Evolutionary conservation across 2,113 vertebrate species (phyloP).

Genomic region (Seriola quinqueradiata): DNA sequence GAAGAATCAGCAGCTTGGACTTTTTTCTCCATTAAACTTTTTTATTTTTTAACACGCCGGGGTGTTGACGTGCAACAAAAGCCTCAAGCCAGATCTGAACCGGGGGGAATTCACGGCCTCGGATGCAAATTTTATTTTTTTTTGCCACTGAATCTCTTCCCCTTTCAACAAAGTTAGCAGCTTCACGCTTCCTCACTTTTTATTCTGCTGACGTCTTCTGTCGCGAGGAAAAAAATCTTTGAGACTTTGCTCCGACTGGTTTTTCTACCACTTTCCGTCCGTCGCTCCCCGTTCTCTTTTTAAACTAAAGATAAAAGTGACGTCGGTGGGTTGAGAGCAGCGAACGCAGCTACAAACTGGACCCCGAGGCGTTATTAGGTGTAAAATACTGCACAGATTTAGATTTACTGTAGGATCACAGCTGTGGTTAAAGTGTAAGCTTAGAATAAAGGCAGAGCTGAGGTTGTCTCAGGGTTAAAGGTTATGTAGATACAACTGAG

Average conservation of each 20-base stretch:
- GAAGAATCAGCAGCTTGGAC: neutral
- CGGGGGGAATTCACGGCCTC: neutral
- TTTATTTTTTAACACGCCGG: neutral
- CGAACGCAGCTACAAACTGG: neutral
- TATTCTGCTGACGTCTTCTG: too few species aligned
- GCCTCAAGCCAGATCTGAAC: too few species aligned
- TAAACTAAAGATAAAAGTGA: neutral
- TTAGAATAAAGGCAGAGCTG: neutral
- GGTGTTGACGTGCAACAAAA: neutral
- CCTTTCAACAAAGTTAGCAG: neutral
- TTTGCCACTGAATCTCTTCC: too few species aligned
- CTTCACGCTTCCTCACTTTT: too few species aligned
- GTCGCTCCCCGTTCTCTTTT: neutral
- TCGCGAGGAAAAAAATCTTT: too few species aligned
- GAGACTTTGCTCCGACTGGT: neutral
- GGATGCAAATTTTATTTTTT: neutral
- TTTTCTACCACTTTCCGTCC: neutral
- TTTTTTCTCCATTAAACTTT: neutral
- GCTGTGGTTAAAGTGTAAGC: neutral
- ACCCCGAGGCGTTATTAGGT: neutral
- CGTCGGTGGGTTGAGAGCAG: neutral
- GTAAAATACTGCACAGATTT: neutral
- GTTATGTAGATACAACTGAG: neutral
- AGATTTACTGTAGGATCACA: neutral
- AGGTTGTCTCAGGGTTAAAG: constrained; percentile 7